Percentiles rank a stretch among this genome's conserved stretches.
Evolutionary conservation across 2,797 vertebrate species (phyloP).

Genomic region (Propithecus deckenii): DNA sequence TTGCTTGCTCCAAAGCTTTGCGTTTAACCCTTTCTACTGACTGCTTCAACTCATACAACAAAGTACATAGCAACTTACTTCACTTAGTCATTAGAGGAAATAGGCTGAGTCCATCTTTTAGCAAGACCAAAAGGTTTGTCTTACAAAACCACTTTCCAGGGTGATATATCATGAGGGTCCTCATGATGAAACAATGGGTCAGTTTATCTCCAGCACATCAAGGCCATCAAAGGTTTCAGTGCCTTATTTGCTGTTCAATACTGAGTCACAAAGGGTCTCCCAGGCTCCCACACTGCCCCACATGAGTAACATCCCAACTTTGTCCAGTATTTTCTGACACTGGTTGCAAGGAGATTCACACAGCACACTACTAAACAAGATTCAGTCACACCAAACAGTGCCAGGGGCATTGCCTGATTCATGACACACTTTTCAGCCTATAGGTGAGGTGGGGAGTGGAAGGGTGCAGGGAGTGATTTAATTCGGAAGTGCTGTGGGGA

Average conservation of each 20-base stretch:
- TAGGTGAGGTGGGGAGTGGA: not conserved
- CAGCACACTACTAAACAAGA: not conserved
- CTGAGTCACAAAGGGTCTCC: slow-evolving; percentile 10
- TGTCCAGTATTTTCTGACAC: not conserved
- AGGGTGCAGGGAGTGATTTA: not conserved
- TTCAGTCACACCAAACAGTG: not conserved
- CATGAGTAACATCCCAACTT: not conserved
- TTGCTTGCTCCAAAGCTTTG: not conserved
- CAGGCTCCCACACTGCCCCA: not conserved
- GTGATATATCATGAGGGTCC: not conserved
- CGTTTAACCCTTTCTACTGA: not conserved
- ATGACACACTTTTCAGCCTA: not conserved
- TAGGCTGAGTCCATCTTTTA: slow-evolving; percentile 54
- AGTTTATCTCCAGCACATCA: not conserved
- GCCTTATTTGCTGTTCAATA: not conserved
- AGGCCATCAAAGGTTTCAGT: not conserved
- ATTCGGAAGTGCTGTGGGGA: not conserved
- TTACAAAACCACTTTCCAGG: not conserved
- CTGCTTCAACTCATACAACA: not conserved
- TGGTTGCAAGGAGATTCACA: not conserved
- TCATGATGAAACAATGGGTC: slow-evolving; percentile 40
- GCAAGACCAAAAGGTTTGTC: slow-evolving; percentile 22
- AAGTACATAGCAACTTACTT: slow-evolving; percentile 48
- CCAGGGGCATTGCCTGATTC: not conserved
- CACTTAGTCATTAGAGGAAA: slow-evolving; percentile 25